Evolutionary conservation across 64 coral and sea anemone species (phyloP), one percentile per base, ranked within the genome.

Genomic region (Montipora sp.): DNA sequence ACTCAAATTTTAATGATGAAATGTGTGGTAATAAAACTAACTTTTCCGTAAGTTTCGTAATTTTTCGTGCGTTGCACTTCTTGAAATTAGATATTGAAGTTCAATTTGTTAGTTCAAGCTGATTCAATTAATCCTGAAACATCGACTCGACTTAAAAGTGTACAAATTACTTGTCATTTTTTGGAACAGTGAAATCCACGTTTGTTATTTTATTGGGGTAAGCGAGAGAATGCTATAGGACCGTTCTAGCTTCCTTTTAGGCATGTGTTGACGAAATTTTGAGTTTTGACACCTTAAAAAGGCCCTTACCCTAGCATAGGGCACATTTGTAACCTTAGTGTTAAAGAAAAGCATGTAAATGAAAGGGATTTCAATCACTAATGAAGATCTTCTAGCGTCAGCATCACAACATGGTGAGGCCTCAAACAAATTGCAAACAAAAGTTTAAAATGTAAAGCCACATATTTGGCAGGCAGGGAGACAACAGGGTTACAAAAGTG

Each of bases 1-100:
- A 67, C 59, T 83, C 59, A 83, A 68, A 83, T 83, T 83, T 83
- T 83, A 83, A 83, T 68, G 80, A 59, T 46, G 59, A 67, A 68
- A 46, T 68, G 60, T 83, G 80, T 47, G 59, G 27, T 83, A 83
- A 83, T 83, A 83, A 67, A 24, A 16, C 80, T 83, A 83, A 83
- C 80, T 83, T 6, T 83, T 83, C 59, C 12, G 3, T 46, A 83
- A 68, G 59, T 83, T 83, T 83, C 15, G 59, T 83, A 47, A 83
- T 67, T 24, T 83, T 83, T 83, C 53, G 79, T 81, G 21, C 21
- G 46, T 81, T 83, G 67, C 48, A 18, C 59, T 46, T 67, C 59
- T 27, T 24, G 16, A 83, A 83, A 83, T 83, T 83, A 47, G 80
- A 68, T 83, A 59, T 67, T 47, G 80, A 83, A 83, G 60, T 83